Conservation (phyloP, 2,113 vertebrate genomes). For the Garra rufa region DNA sequence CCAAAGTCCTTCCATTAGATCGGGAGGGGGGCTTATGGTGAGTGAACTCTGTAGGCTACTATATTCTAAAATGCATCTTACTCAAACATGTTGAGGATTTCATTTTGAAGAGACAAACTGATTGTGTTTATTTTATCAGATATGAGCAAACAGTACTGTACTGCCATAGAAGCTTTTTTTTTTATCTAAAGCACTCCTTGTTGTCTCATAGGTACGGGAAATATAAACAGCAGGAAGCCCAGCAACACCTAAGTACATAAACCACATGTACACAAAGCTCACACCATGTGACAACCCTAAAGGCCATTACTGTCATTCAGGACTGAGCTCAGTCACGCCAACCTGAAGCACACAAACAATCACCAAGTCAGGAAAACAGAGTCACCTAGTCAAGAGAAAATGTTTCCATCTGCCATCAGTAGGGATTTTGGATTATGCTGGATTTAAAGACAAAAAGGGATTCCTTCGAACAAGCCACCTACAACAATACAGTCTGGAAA, state of each 20-base stretch:
- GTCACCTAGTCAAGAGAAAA: background rate
- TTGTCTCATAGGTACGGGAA: conserved; percentile 69
- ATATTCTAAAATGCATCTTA: background rate
- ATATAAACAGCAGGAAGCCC: conserved; percentile 76
- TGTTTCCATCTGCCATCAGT: conserved; percentile 29
- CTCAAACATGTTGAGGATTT: background rate
- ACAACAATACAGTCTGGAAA: background rate
- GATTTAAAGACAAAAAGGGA: background rate
- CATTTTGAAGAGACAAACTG: background rate
- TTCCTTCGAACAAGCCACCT: background rate
- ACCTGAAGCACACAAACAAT: conserved; percentile 17
- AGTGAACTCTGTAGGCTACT: conserved; percentile 1
- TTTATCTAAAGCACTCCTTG: conserved; percentile 17
- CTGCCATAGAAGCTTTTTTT: background rate
- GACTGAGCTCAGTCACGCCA: conserved; percentile 29
- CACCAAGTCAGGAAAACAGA: conserved; percentile 23
- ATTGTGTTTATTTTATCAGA: background rate
- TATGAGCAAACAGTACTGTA: background rate
- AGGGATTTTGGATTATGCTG: conserved; percentile 10
- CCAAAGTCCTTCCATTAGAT: conserved; percentile 75
- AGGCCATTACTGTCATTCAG: conserved; percentile 29
- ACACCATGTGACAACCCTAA: conserved; percentile 29
- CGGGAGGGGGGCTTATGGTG: conserved; percentile 66
- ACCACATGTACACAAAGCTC: conserved; percentile 6
- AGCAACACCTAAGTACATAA: conserved; percentile 64